These are phyloP conservation scores for Biston stratarius DNA, from an alignment of 2,888 invertebrate genomes.

Conservation along the genomic window DNA sequence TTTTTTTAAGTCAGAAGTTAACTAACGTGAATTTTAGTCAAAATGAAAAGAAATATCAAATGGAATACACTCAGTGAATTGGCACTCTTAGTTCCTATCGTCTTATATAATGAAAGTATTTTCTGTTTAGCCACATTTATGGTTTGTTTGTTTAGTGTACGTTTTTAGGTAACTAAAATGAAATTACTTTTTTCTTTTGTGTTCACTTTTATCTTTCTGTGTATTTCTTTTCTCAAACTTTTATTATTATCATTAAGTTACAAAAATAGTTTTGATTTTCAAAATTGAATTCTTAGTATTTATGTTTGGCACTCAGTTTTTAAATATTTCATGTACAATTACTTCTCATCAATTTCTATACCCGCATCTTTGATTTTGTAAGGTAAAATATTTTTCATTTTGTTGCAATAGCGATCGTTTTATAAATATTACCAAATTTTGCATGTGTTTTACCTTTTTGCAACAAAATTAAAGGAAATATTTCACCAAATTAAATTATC, in stretches of 20 bases:
- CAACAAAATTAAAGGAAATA: conserved; percentile 61
- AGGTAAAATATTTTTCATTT: conserved; percentile 61
- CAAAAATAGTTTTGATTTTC: background rate
- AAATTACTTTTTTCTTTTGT: conserved; percentile 27
- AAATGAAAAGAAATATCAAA: background rate
- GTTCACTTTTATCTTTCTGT: conserved; percentile 29
- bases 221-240: conserved; percentile 18
- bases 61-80: conserved; percentile 15
- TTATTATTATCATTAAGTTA: background rate
- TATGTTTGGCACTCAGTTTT: background rate
- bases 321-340: too few relatives aligned
- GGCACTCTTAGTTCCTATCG: conserved; percentile 18
- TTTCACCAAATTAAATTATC: background rate
- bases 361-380: background rate
- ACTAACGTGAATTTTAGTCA: background rate
- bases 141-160: conserved; percentile 19
- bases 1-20: conserved; percentile 37
- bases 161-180: conserved; percentile 25
- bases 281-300: background rate
- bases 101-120: background rate
- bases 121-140: conserved; percentile 16
- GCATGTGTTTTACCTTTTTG: conserved; percentile 64
- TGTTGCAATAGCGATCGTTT: conserved; percentile 64
- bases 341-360: background rate
- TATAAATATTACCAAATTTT: conserved; percentile 44